Evolutionary conservation across 30 jellyfish, hydroid and myxozoan species (phyloP).

Genomic region (Hydractinia symbiolongicarpus): DNA sequence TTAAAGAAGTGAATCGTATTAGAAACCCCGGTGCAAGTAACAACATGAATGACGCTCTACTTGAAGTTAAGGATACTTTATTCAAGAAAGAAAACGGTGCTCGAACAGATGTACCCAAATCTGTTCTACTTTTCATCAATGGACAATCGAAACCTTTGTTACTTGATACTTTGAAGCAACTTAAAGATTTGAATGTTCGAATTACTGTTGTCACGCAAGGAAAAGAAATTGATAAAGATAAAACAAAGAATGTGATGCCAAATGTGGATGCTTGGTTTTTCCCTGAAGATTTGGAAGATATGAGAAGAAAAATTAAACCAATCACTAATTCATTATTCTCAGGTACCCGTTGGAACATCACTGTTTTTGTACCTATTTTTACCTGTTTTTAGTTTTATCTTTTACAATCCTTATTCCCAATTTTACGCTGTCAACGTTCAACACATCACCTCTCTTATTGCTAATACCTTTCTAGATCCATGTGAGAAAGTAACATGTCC

Average conservation of each 20-base stretch:
- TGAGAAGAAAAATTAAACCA: constrained; percentile 33
- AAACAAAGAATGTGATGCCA: constrained; percentile 17
- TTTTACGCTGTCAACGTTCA: background rate
- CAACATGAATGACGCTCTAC: constrained; percentile 42
- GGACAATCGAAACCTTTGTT: constrained; percentile 10
- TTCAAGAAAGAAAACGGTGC: constrained; percentile 66
- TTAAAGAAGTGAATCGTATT: background rate
- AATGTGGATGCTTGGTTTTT: constrained; percentile 41
- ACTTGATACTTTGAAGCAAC: constrained; percentile 11
- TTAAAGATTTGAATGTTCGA: constrained; percentile 40
- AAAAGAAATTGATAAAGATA: constrained; percentile 18
- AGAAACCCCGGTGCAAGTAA: constrained; percentile 14
- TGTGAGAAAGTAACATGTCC: constrained; percentile 33
- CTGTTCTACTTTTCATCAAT: constrained; percentile 50
- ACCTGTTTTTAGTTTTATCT: no score
- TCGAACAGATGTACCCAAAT: constrained; percentile 50
- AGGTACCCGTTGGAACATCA: constrained; percentile 34
- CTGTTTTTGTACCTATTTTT: no score
- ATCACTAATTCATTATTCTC: constrained; percentile 37
- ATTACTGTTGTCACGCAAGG: constrained; percentile 55
- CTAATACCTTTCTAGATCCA: background rate
- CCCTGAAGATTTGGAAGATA: constrained; percentile 41
- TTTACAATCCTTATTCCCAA: no score
- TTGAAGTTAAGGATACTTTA: constrained; percentile 47
- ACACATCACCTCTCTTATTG: background rate